A percentile compares a stretch with the other conserved stretches of the same genome.
Evolutionary conservation across 1,140 invertebrate genomes (phyloP).

Genomic region (Riptortus pedestris): DNA sequence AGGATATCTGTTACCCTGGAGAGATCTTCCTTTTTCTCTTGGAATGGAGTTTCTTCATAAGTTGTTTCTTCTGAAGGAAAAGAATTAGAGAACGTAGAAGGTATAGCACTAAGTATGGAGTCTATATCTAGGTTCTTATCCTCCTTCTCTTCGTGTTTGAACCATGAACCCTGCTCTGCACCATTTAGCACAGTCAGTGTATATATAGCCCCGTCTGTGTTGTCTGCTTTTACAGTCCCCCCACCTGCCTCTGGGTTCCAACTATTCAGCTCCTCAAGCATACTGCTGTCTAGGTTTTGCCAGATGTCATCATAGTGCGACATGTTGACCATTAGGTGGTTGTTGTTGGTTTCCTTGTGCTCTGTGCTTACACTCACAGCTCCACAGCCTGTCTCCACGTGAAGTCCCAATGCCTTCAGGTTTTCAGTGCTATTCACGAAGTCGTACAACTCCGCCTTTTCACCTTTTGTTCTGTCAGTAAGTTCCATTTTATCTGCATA

Average conservation of each 20-base stretch:
- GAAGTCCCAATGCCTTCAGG: constrained; percentile 10
- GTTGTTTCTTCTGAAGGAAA: constrained; percentile 31
- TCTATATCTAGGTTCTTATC: constrained; percentile 38
- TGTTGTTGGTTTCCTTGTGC: constrained; percentile 30
- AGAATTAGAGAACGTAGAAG: constrained; percentile 28
- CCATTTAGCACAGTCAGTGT: constrained; percentile 46
- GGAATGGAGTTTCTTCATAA: constrained; percentile 58
- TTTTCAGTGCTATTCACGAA: constrained; percentile 7
- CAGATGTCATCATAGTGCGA: constrained; percentile 30
- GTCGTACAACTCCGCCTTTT: constrained; percentile 15
- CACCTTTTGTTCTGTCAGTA: neutral
- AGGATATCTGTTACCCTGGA: constrained; percentile 4
- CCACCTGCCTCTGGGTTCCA: constrained; percentile 51
- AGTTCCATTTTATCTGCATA: constrained; percentile 3
- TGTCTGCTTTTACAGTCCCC: constrained; percentile 33
- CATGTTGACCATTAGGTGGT: constrained; percentile 34
- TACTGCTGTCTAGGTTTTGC: constrained; percentile 51
- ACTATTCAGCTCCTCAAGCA: constrained; percentile 68
- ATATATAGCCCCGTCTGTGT: constrained; percentile 47
- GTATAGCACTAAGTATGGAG: constrained; percentile 41
- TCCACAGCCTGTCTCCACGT: constrained; percentile 14
- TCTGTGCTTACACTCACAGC: neutral
- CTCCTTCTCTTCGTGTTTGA: constrained; percentile 28
- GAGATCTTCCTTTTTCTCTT: constrained; percentile 46
- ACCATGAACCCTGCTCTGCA: constrained; percentile 33